A percentile compares a stretch with the other conserved stretches of the same genome.
phyloP scores from a whole-genome alignment of 1,140 invertebrate genomes.

The Gryllus bimaculatus region DNA sequence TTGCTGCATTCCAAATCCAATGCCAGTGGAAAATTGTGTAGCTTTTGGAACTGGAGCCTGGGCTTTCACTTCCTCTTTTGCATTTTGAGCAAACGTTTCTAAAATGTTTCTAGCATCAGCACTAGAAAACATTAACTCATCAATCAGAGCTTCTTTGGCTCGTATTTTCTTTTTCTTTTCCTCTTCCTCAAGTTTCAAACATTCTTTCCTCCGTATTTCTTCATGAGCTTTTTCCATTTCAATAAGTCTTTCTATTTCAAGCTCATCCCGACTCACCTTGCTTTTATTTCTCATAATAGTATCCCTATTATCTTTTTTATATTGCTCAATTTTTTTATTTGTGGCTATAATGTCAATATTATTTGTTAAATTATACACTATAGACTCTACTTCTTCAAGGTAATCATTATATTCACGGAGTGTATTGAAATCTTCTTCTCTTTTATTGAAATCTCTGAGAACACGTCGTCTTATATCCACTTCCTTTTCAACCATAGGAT shows the following conservation, averaged over 20 bases:
- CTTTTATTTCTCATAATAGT: slow-evolving; percentile 79
- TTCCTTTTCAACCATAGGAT: slow-evolving; percentile 93
- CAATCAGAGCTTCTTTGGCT: slow-evolving; percentile 82
- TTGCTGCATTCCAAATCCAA: slow-evolving; percentile 56
- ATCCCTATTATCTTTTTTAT: slow-evolving; percentile 89
- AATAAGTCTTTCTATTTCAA: slow-evolving; percentile 79
- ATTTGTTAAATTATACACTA: slow-evolving; percentile 87
- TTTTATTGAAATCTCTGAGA: slow-evolving; percentile 84
- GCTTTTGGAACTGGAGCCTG: slow-evolving; percentile 31
- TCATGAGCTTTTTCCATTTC: slow-evolving; percentile 71
- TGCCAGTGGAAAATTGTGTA: slow-evolving; percentile 71
- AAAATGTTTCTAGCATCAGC: slow-evolving; percentile 80
- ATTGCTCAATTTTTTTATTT: slow-evolving; percentile 85
- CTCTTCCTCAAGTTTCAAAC: slow-evolving; percentile 56
- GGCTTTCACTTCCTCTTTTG: slow-evolving; percentile 50
- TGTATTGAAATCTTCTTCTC: slow-evolving; percentile 76
- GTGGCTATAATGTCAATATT: slow-evolving; percentile 84
- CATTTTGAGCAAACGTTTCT: slow-evolving; percentile 63
- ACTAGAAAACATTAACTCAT: slow-evolving; percentile 89
- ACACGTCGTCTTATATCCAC: slow-evolving; percentile 87
- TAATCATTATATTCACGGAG: slow-evolving; percentile 87
- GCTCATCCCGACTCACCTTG: slow-evolving; percentile 48
- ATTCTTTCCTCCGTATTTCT: slow-evolving; percentile 51
- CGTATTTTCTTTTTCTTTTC: slow-evolving; percentile 72
- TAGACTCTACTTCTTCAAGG: slow-evolving; percentile 81